Conservation (phyloP, 2,888 invertebrate genomes). For the Pachymerium ferrugineum region DNA sequence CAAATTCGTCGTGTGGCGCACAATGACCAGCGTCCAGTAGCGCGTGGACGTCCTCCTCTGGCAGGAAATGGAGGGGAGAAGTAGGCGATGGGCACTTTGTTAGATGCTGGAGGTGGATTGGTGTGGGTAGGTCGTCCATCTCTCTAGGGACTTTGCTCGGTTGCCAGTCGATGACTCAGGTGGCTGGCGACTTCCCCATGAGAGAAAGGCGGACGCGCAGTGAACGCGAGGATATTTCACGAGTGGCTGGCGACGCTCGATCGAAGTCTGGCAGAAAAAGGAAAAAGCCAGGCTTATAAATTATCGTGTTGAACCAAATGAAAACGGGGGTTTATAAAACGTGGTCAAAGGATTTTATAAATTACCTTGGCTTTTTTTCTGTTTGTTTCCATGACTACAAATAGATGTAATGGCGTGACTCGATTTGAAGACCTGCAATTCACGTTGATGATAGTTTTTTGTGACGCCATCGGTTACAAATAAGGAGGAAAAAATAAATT, state of each 20-base stretch:
- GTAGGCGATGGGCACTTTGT: constrained; percentile 19
- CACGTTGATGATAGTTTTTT: background rate
- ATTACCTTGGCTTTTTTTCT: constrained; percentile 23
- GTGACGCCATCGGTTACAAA: background rate
- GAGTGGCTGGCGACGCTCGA: constrained; percentile 25
- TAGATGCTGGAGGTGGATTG: constrained; percentile 24
- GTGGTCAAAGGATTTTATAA: constrained; percentile 17
- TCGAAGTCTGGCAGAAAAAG: constrained; percentile 24
- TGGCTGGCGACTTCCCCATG: constrained; percentile 22
- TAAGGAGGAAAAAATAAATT: background rate
- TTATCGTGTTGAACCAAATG: constrained; percentile 19
- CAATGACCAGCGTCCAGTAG: constrained; percentile 20
- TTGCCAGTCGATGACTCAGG: constrained; percentile 24
- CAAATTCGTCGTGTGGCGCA: constrained; percentile 16
- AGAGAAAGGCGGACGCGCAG: constrained; percentile 24
- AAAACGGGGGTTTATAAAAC: constrained; percentile 27
- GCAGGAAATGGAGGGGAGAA: constrained; percentile 27
- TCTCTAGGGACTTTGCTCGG: constrained; percentile 15
- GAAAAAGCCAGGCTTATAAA: constrained; percentile 15
- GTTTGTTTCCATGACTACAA: constrained; percentile 19
- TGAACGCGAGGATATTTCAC: constrained; percentile 25
- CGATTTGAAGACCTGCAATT: constrained; percentile 7
- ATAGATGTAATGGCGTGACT: constrained; percentile 15
- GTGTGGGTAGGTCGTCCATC: constrained; percentile 7
- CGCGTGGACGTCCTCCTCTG: constrained; percentile 16